Evolutionary conservation across 2,113 vertebrate species (phyloP).

Genomic region (Phalacrocorax pelagicus): DNA sequence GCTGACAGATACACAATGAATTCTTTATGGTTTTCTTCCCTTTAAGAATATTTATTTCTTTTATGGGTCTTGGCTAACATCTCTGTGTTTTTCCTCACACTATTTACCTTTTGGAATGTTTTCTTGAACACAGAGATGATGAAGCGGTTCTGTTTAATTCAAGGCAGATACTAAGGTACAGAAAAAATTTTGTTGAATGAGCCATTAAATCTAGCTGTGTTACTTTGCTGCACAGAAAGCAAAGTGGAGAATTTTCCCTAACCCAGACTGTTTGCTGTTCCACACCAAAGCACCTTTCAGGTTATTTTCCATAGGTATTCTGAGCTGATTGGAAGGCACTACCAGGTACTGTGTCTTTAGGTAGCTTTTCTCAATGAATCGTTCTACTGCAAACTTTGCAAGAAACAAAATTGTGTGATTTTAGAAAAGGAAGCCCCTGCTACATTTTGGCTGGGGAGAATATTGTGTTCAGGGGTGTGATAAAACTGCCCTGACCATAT

Average conservation of each 20-base stretch:
- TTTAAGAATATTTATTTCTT: conserved; percentile 40
- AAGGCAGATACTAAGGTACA: conserved; percentile 49
- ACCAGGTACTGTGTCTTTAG: conserved; percentile 15
- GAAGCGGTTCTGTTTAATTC: conserved; percentile 37
- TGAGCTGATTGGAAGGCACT: conserved; percentile 20
- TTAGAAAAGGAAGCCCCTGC: neutral
- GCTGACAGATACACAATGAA: conserved; percentile 27
- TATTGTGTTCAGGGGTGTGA: neutral
- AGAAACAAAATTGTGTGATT: conserved; percentile 8
- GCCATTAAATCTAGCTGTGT: conserved; percentile 25
- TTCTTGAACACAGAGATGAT: conserved; percentile 47
- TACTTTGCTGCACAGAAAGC: conserved; percentile 9
- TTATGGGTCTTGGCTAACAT: conserved; percentile 62
- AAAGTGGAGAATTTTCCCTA: conserved; percentile 28
- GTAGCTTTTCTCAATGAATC: conserved; percentile 23
- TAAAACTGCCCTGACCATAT: neutral
- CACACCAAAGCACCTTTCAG: conserved; percentile 60
- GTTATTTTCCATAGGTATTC: conserved; percentile 47
- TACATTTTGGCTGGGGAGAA: neutral
- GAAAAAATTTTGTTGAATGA: conserved; percentile 12
- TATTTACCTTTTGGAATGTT: conserved; percentile 47
- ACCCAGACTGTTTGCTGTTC: conserved; percentile 43
- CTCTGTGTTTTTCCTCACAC: conserved; percentile 30
- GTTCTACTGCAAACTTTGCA: conserved; percentile 28
- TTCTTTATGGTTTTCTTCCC: conserved; percentile 32